Conservation (phyloP, 2,113 vertebrate genomes). For the Trachemys scripta region DNA sequence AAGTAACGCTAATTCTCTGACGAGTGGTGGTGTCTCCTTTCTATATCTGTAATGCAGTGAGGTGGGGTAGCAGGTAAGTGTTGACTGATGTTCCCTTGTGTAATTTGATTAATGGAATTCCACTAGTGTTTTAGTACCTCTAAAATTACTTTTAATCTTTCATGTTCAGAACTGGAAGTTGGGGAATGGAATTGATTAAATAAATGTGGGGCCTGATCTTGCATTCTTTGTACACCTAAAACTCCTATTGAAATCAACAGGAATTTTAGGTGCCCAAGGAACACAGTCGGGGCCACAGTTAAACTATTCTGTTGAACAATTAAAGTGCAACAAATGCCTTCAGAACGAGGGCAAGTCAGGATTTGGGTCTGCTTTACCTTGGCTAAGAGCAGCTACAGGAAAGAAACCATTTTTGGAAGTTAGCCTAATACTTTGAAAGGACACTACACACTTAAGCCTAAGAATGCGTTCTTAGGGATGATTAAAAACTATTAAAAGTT, state of each 20-base stretch:
- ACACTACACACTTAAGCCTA: background rate
- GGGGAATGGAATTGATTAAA: background rate
- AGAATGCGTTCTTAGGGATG: background rate
- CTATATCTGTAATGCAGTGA: background rate
- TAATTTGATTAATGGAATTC: background rate
- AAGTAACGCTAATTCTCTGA: background rate
- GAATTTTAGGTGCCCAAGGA: background rate
- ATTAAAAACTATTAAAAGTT: background rate
- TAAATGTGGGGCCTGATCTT: background rate
- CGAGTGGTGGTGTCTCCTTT: background rate
- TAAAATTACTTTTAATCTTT: background rate
- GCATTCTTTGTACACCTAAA: accelerated
- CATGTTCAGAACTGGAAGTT: background rate
- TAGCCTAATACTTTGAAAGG: background rate
- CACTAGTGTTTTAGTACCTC: background rate
- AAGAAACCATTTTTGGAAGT: background rate
- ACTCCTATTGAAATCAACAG: background rate
- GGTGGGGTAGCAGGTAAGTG: background rate
- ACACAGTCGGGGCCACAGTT: background rate
- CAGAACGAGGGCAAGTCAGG: background rate
- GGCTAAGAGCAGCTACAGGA: background rate
- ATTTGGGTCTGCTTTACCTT: background rate
- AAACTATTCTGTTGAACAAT: background rate
- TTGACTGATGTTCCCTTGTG: background rate
- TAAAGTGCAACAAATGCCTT: background rate